phyloP scores from a whole-genome alignment of 2,797 vertebrate species.

The Erithacus rubecula region DNA sequence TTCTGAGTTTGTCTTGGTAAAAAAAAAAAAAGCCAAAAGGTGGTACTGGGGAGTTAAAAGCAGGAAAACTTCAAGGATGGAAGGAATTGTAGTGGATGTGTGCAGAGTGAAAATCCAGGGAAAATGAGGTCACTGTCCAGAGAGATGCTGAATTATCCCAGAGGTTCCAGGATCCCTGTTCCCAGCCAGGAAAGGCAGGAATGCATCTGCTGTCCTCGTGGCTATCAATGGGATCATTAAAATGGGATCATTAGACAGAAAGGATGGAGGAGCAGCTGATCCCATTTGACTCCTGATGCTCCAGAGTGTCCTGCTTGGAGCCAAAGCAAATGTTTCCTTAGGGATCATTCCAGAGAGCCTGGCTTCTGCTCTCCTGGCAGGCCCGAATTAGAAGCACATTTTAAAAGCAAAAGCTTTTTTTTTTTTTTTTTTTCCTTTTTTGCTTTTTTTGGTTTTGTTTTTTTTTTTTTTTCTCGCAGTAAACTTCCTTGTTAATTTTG shows the following conservation, averaged over 20 bases:
- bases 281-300: constrained; percentile 21
- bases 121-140: neutral
- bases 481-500: neutral
- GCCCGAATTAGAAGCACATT: constrained; percentile 26
- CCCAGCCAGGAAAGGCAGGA: neutral
- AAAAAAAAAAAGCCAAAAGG: neutral
- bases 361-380: neutral
- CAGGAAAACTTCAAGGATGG: neutral
- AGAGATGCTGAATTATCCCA: neutral
- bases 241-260: neutral
- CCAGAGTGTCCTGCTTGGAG: neutral
- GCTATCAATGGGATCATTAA: neutral
- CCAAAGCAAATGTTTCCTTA: constrained; percentile 62
- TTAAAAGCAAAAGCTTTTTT: neutral
- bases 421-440: accelerated
- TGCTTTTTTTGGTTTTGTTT: accelerated
- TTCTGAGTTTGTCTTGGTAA: neutral
- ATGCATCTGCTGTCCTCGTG: neutral
- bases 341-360: constrained; percentile 39
- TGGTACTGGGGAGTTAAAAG: neutral
- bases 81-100: neutral
- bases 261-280: constrained; percentile 20
- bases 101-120: neutral
- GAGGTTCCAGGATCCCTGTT: accelerated
- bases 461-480: neutral